Evolutionary conservation across 2,888 invertebrate genomes (phyloP), one percentile per base, ranked within the genome.

Genomic region (Euclidia mi): DNA sequence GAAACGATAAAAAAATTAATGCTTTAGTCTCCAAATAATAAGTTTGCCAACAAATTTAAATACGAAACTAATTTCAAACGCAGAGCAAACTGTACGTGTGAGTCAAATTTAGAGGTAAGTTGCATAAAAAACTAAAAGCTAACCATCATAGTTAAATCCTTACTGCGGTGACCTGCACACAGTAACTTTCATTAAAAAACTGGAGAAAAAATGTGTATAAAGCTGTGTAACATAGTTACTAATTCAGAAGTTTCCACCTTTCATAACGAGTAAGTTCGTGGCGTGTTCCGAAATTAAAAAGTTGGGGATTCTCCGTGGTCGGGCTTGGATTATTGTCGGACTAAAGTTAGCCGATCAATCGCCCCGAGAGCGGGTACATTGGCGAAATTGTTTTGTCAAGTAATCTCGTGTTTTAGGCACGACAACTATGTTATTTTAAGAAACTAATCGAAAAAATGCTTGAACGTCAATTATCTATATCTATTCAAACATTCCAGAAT

Each of bases 211-310:
- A 43, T 41, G n/a, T 34, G 4, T 50, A 34, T 10, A n/a, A 34
- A 51, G 46, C 15, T 65, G n/a, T 35, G 34, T 12, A 31, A 31
- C 6, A 14, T 18, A 48, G 49, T 71, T 75, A 78, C 71, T 78
- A 76, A 76, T 77, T 70, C 51, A 29, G 59, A 76, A 79, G 72
- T 79, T 76, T 68, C 50, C 65, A 64, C 70, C 65, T 70, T 59
- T 67, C 68, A 65, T 73, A 76, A 53, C 67, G 43, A 46, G 49
- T 15, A 60, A 69, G 60, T 63, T 48, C 2, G 47, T 37, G 41
- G 42, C 29, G 42, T 32, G 46, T 20, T 38, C 31, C 25, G 41
- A 60, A 70, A 72, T 76, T 67, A 63, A 70, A 72, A 75, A 71
- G 65, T 43, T 42, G 7, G 17, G 11, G 37, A 28, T 29, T 38